Conservation (phyloP, 1,140 invertebrate genomes). For the Andricus grossulariae region DNA sequence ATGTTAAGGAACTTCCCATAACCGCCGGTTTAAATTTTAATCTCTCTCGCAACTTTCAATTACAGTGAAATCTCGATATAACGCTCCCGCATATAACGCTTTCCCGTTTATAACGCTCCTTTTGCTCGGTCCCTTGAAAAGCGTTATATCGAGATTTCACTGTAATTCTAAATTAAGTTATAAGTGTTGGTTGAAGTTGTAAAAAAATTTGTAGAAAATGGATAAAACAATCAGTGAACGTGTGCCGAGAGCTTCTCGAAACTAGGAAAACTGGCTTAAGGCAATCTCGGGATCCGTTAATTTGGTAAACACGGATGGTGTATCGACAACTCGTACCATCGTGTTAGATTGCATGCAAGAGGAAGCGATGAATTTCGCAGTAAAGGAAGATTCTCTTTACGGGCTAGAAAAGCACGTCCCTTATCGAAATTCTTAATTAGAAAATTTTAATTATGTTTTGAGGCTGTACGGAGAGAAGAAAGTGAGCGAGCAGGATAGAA, state of each 20-base stretch:
- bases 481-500: slow-evolving; percentile 41
- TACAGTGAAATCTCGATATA: too few relatives aligned
- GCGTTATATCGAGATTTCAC: too few relatives aligned
- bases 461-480: slow-evolving; percentile 47
- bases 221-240: not conserved
- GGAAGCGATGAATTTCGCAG: slow-evolving; percentile 6
- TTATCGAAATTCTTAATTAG: slow-evolving; percentile 76
- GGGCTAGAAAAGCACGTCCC: slow-evolving; percentile 48
- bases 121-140: too few relatives aligned
- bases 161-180: not conserved
- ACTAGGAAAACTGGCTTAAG: slow-evolving; percentile 34
- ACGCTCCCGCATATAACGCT: too few relatives aligned
- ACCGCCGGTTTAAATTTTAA: too few relatives aligned
- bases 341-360: slow-evolving; percentile 43
- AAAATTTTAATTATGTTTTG: slow-evolving; percentile 77
- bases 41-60: too few relatives aligned
- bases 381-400: slow-evolving; percentile 41
- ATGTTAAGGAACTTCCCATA: too few relatives aligned
- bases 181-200: not conserved
- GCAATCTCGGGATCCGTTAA: slow-evolving; percentile 59
- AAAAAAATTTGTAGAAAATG: not conserved
- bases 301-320: slow-evolving; percentile 58
- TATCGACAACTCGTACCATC: slow-evolving; percentile 38
- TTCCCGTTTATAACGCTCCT: too few relatives aligned
- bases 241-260: slow-evolving; percentile 38